These are phyloP conservation scores for Ooceraea biroi DNA, from an alignment of 1,140 invertebrate species.

Conservation along the genomic window DNA sequence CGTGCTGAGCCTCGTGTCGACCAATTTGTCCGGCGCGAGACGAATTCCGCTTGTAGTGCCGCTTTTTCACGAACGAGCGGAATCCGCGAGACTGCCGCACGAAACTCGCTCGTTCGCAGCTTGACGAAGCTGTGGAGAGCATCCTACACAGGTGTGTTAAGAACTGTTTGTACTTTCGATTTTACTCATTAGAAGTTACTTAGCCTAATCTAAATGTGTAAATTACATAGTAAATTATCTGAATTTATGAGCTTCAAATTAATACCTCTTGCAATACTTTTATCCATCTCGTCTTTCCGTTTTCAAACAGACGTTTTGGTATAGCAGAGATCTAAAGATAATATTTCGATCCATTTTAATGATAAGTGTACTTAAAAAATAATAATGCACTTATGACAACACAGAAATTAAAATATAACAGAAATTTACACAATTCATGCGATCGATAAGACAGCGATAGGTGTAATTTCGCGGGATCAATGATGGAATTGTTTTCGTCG, in stretches of 20 bases:
- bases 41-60: conserved; percentile 61
- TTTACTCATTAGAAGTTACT: conserved; percentile 7
- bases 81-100: conserved; percentile 69
- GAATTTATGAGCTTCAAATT: background rate
- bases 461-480: conserved; percentile 50
- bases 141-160: background rate
- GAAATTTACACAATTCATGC: conserved; percentile 5
- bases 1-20: conserved; percentile 70
- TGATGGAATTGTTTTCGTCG: conserved; percentile 57
- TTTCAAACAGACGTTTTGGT: background rate
- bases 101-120: conserved; percentile 23
- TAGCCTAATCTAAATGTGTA: background rate
- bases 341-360: no score
- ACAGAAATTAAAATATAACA: no score
- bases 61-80: conserved; percentile 68
- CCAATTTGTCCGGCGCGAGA: conserved; percentile 83
- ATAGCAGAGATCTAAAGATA: background rate
- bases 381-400: no score
- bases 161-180: conserved; percentile 8
- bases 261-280: background rate
- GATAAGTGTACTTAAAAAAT: background rate
- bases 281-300: background rate
- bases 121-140: background rate
- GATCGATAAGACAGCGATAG: conserved; percentile 40
- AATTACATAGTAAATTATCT: background rate